Evolutionary conservation across 2,888 invertebrate species (phyloP), one percentile per base, ranked within the genome.

Genomic region (Maniola hyperantus): DNA sequence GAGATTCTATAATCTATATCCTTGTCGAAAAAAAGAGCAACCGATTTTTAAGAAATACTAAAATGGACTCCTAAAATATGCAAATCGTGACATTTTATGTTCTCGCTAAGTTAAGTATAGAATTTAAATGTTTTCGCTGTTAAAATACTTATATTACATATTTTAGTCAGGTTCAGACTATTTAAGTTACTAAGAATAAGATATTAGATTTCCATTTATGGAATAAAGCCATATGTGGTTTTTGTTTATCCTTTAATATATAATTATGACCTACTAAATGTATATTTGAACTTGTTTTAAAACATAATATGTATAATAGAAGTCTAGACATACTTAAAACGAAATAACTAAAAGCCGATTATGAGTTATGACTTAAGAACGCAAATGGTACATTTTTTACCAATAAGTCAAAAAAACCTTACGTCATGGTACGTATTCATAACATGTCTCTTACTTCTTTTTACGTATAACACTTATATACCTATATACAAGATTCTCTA

Each of bases 61-160:
- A 39, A 36, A 15, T 36, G 36, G 13, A 7, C 18, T 44, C 44
- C 26, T 15, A 44, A 44, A 54, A 63, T 54, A 54, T 63, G 63
- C 15, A 18, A 63, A 63, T 44, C 54, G 15, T 54, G 63, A 54
- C 42, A 63, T 63, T 54, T 63, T 33, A 54, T 34, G 54, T 54
- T 44, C 18, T 51, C 36, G 63, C 33, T 42, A 13, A 18, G 57
- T 36, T 42, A 34, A 48, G 50, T 64, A 33, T 15, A 20, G 36
- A 57, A 64, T 64, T 15, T 18, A 46, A 59, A 59, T 48, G 39
- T 39, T 39, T 55, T 55, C 18, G 18, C 55, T 55, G n/a, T 34
- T n/a, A 11, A 55, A 55, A 55, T 55, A n/a, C n/a, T n/a, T n/a
- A 55, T 39, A 55, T 55, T 55, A 55, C 20, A 55, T 55, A 55